Conservation (phyloP, 2,888 invertebrate species). For the Anarsia innoxiella region DNA sequence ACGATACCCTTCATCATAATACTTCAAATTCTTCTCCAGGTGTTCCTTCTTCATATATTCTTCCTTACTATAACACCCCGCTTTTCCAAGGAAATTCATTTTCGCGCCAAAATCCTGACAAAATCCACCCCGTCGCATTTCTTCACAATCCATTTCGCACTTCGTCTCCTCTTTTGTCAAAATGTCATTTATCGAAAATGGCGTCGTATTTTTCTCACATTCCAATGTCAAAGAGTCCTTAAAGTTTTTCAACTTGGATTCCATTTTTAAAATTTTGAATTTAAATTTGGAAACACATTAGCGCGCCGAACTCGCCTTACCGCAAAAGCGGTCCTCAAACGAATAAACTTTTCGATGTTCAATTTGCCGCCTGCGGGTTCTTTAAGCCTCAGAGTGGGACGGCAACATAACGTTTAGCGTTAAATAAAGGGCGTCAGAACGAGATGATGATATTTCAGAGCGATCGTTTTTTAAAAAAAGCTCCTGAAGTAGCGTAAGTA, state of each 20-base stretch:
- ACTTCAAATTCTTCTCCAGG: constrained; percentile 54
- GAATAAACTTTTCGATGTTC: constrained; percentile 69
- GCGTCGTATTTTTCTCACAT: constrained; percentile 74
- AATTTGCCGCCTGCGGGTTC: constrained; percentile 64
- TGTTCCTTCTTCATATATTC: constrained; percentile 52
- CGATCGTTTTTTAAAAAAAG: constrained; percentile 67
- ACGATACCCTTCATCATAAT: constrained; percentile 57
- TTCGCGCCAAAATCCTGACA: constrained; percentile 57
- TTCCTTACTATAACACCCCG: constrained; percentile 36
- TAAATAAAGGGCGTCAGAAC: constrained; percentile 24
- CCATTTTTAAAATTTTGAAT: constrained; percentile 48
- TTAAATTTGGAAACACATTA: constrained; percentile 11
- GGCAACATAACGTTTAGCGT: constrained; percentile 19
- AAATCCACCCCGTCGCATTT: constrained; percentile 39
- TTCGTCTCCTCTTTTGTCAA: constrained; percentile 74
- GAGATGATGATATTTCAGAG: constrained; percentile 41
- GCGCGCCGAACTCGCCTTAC: constrained; percentile 51
- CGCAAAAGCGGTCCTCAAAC: constrained; percentile 69
- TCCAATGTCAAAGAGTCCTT: constrained; percentile 50
- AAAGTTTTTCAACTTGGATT: constrained; percentile 56
- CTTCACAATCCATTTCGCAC: constrained; percentile 45
- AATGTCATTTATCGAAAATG: constrained; percentile 84
- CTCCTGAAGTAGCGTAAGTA: constrained; percentile 66
- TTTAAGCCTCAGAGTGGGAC: constrained; percentile 61
- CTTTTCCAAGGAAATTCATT: constrained; percentile 47